Evolutionary conservation across 2,888 invertebrate species (phyloP).

Genomic region (Epirrhoe alternata): DNA sequence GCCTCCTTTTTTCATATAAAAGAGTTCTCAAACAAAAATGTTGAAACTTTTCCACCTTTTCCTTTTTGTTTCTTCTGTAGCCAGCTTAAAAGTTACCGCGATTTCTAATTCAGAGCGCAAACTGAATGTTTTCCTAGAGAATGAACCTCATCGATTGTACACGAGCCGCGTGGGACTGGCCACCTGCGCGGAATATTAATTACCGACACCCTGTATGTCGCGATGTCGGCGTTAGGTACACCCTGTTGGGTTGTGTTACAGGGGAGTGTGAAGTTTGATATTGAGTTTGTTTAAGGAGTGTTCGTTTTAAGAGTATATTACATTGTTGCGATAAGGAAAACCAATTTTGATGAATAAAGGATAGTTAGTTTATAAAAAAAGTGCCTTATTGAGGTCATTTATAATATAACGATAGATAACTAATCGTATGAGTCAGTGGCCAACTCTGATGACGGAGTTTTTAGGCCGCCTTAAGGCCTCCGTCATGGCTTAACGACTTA

Average conservation of each 20-base stretch:
- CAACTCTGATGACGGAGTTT: no score
- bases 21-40: not conserved
- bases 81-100: conserved; percentile 18
- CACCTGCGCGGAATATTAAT: conserved; percentile 44
- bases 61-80: conserved; percentile 5
- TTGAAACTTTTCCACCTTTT: not conserved
- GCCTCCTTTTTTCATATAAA: not conserved
- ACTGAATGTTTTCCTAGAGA: conserved; percentile 27
- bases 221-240: conserved; percentile 6
- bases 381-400: no score
- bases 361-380: no score
- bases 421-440: no score
- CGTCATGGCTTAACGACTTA: no score
- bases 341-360: not conserved
- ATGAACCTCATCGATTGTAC: conserved; percentile 26
- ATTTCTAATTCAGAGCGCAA: conserved; percentile 22
- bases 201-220: conserved; percentile 15
- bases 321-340: not conserved
- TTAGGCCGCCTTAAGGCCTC: no score
- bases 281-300: conserved; percentile 2
- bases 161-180: conserved; percentile 33
- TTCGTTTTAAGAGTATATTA: not conserved
- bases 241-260: conserved; percentile 6
- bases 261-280: conserved; percentile 7
- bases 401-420: no score